Conservation (phyloP, 2,888 invertebrate species). For the Oscheius sp. region DNA sequence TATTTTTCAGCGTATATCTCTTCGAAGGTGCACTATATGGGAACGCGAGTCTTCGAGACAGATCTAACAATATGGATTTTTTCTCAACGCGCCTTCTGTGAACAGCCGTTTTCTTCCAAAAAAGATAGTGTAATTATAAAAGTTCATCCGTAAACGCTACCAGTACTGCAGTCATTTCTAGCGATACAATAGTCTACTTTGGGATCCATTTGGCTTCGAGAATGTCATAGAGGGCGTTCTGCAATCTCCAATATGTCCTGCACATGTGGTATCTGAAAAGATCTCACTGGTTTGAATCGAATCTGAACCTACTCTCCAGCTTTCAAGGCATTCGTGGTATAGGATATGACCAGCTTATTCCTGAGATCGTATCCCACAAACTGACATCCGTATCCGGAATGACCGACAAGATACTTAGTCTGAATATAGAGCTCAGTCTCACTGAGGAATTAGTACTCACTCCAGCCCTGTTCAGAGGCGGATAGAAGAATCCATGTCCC, state of each 20-base stretch:
- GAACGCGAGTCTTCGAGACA: too few species aligned
- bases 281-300: too few species aligned
- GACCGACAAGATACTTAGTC: slow-evolving; percentile 55
- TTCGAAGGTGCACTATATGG: too few species aligned
- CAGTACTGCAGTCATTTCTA: slow-evolving; percentile 1
- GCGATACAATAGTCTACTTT: background rate
- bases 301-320: slow-evolving; percentile 42
- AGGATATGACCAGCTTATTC: slow-evolving; percentile 47
- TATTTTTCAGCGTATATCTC: too few species aligned
- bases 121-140: background rate
- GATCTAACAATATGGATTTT: too few species aligned
- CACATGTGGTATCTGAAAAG: slow-evolving; percentile 40
- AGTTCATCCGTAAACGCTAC: background rate
- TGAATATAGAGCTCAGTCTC: slow-evolving; percentile 24
- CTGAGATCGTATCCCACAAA: slow-evolving; percentile 55
- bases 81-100: background rate
- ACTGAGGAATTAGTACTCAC: slow-evolving; percentile 32
- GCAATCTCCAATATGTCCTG: slow-evolving; percentile 49
- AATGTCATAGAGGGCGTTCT: slow-evolving; percentile 53
- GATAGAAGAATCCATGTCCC: slow-evolving; percentile 62
- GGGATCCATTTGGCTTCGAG: slow-evolving; percentile 30
- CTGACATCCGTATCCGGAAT: slow-evolving; percentile 63
- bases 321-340: slow-evolving; percentile 61
- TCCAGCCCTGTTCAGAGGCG: slow-evolving; percentile 49
- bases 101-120: background rate